Base-by-base conservation (phyloP, 2,888 invertebrate genomes). In the Cheilosia variabilis region DNA sequence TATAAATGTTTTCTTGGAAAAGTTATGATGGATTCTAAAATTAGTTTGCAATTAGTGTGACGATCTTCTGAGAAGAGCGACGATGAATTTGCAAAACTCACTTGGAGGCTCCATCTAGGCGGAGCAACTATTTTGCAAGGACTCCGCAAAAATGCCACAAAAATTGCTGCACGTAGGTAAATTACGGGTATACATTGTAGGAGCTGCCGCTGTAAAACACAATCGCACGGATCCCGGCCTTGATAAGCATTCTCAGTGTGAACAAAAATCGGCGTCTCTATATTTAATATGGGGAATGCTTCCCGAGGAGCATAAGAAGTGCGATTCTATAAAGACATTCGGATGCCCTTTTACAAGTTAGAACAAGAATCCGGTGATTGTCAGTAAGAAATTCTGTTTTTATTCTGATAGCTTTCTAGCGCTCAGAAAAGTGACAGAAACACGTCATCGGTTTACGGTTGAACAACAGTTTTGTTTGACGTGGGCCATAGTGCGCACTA, bases 41-140 rank as follows among this genome's bases (percentile, higher is more conserved):
- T 87, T 87, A 87, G 81, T 82, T 87, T 73, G 87, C 72, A 87
- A 87, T 87, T 82, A 82, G 87, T 73, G 77, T 43, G 55, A 47
- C 47, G 47, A 79, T 50, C 34, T 50, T 47, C 19, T 37, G 27
- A 57, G 47, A 77, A 76, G 43, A 45, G 47, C 37, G 9, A 9
- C 19, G n/a, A 55, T 62, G 60, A 62, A 63, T 55, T 68, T 52
- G 31, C 22, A 17, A 41, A 19, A n/a, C 34, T 9, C 17, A 19
- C 45, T 79, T 27, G 5, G 4, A 17, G 37, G n/a, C 22, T 50
- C 45, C 50, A 24, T 19, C 15, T 43, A 58, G 45, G 55, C 19
- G 65, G 43, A 57, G 22, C 13, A 10, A 15, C 45, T 19, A 62
- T 62, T 57, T 22, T 37, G 13, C 13, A 13, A 13, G 2, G 10